Percentiles rank a stretch among this genome's conserved stretches.
Conservation (phyloP, 2,113 vertebrate species). For the Urocitellus parryii region DNA sequence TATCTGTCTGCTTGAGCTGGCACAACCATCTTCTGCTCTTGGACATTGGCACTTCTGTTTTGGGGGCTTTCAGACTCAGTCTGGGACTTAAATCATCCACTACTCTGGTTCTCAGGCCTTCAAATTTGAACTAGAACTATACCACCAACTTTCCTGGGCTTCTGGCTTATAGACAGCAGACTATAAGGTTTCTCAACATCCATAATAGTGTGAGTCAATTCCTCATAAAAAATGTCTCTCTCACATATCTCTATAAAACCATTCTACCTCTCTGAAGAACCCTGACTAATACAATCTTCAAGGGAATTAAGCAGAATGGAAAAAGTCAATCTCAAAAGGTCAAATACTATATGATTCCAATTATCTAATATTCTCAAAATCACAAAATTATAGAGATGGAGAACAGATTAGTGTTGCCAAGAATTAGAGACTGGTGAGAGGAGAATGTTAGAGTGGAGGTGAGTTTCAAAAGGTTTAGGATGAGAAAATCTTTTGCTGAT, state of each 20-base stretch:
- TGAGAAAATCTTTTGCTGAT: not conserved
- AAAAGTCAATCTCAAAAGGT: not conserved
- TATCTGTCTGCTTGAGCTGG: not conserved
- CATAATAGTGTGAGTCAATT: not conserved
- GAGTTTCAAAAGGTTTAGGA: not conserved
- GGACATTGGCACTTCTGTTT: not conserved
- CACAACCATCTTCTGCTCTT: not conserved
- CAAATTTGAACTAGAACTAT: not conserved
- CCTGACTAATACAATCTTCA: not conserved
- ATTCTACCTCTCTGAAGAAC: not conserved
- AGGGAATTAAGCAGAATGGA: not conserved
- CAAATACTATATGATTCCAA: not conserved
- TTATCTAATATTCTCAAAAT: constrained; percentile 16
- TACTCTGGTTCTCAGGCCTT: not conserved
- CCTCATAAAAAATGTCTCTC: not conserved
- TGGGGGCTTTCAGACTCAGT: not conserved
- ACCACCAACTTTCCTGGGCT: not conserved
- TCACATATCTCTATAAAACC: not conserved
- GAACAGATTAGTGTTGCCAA: not conserved
- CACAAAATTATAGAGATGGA: not conserved
- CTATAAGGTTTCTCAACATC: not conserved
- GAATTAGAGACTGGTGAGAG: not conserved
- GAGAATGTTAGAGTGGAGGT: not conserved
- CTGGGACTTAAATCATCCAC: not conserved
- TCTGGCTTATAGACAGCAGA: not conserved